Evolutionary conservation across 1,140 invertebrate genomes (phyloP), one percentile per base, ranked within the genome.

Genomic region (Belonocnema kinseyi): DNA sequence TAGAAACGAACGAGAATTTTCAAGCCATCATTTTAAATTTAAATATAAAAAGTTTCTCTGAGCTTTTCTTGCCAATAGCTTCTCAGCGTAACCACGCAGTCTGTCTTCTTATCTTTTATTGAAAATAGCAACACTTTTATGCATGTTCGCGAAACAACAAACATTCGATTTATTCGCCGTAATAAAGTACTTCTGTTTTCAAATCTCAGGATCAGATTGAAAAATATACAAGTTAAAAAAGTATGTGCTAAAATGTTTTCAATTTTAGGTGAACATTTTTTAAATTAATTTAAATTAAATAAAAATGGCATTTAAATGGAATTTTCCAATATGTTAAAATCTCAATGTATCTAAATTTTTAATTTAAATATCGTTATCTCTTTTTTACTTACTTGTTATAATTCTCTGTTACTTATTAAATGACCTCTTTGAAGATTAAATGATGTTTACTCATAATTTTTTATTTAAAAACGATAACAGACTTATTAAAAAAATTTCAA

Each of bases 61-160:
- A 33, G 26, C 26, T 33, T 33, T 33, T 33, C 26, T 33, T 33
- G 26, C 5, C 26, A 66, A 66, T 66, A 66, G 26, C 26, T 33
- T 66, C 21, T 33, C 16, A 33, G 58, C 16, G 83, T 77, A 85
- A 83, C 85, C 86, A 85, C 77, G 86, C 86, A 84, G 85, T 87
- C 85, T 87, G 83, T 83, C 52, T 54, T 73, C 75, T 84, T 86
- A 86, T 85, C 85, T 40, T 40, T 85, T 83, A 46, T 40, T 79
- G 76, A 74, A 66, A 56, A 61, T 51, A 75, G 50, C 75, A 50
- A 50, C 17, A 51, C 16, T 74, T 81, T 77, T 75, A 72, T 75
- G 26, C 74, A 40, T 61, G 7, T 73, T 14, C 51, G 72, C 74
- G 71, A 66, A 51, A 74, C 21, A 26, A 72, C 26, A 81, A 74